A percentile compares a stretch with the other conserved stretches of the same genome.
phyloP scores from a whole-genome alignment of 2,113 vertebrate genomes.

The Nycticebus coucang region DNA sequence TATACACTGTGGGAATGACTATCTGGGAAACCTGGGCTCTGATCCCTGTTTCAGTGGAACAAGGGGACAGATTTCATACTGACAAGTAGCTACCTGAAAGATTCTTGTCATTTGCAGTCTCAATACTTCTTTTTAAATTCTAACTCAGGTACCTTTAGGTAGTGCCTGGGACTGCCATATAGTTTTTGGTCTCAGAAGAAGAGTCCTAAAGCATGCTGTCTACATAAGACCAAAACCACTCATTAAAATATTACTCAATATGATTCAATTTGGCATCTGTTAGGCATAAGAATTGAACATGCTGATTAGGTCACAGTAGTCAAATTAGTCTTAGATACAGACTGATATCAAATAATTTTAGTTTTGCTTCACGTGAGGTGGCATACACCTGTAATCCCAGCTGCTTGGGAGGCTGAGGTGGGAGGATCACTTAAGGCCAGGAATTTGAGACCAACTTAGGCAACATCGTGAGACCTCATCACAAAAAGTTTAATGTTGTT shows the following conservation, averaged over 20 bases:
- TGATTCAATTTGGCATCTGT: neutral
- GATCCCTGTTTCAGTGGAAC: neutral
- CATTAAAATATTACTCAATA: constrained; percentile 21
- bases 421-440: too few relatives aligned
- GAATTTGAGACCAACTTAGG: too few relatives aligned
- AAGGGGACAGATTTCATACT: neutral
- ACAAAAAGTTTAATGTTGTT: too few relatives aligned
- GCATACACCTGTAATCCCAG: too few relatives aligned
- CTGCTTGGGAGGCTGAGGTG: too few relatives aligned
- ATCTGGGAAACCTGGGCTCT: neutral
- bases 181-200: neutral
- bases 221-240: neutral
- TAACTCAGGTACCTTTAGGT: neutral
- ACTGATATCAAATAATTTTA: constrained; percentile 18
- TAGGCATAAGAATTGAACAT: neutral
- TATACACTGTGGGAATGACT: neutral
- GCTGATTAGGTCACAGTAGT: neutral
- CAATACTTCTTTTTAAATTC: neutral
- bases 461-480: too few relatives aligned
- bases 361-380: too few relatives aligned
- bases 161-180: neutral
- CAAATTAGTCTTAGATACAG: constrained; percentile 8
- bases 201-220: constrained; percentile 16
- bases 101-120: constrained; percentile 5
- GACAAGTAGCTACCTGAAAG: neutral